Evolutionary conservation across 2,113 vertebrate genomes (phyloP), one percentile per base, ranked within the genome.

Genomic region (Chamaea fasciata): DNA sequence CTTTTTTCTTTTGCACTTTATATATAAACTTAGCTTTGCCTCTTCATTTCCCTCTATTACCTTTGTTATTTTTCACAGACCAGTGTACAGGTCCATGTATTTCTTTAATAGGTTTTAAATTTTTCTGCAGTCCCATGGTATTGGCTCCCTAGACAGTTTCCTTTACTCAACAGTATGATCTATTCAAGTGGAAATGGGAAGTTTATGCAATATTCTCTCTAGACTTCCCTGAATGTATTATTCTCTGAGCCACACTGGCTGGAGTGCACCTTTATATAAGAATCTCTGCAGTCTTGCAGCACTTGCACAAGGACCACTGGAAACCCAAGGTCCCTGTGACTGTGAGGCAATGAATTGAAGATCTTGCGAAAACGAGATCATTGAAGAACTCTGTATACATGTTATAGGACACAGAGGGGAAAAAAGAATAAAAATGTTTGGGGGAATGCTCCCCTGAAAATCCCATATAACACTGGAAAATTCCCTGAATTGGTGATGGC

Each of bases 81-180:
- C 28, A 83, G 42, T 76, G 83, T 50, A 37, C 14, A 92, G 60
- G 52, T 70, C 68, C 33, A 57, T 83, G 33, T 63, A 67, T 90
- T 90, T 91, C 70, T 91, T 68, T 60, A 83, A 87, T 33, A 50
- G 39, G 35, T 70, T 92, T 87, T 88, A 88, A 63, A 67, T 81
- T 93, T 90, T 93, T 55, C 55, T 88, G 30, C 42, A 90, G 39
- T 7, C 67, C 55, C 33, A 44, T 55, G 8, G 68, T 92, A 70
- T 68, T 41, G 27, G 15, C 47, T 96, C 24, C 31, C 82, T 74
- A 59, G 85, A 6, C 70, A 80, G 80, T 77, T 80, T 65, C 49
- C n/a, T 89, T 84, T 67, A 64, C 30, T 60, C 50, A 87, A 39
- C n/a, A 91, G 37, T 56, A 63, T 23, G n/a, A 90, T 73, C 70